Evolutionary conservation across 2,888 invertebrate species (phyloP), one percentile per base, ranked within the genome.

Genomic region (Erebia ligea): DNA sequence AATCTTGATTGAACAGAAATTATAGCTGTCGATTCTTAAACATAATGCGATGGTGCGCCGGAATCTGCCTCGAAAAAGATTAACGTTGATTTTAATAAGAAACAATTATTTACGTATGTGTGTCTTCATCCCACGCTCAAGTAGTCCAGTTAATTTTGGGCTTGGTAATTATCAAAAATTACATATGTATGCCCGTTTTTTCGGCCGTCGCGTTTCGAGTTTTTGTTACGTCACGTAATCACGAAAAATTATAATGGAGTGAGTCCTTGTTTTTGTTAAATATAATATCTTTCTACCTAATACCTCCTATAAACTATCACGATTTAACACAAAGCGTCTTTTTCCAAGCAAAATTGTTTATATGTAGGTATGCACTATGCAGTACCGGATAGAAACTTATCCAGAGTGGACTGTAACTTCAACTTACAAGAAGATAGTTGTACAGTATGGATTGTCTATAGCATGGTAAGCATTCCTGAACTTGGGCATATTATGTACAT

Each of bases 1-100:
- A 93, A 93, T 93, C 93, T 93, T 93, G 93, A 93, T 93, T 93
- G 93, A 92, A 93, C 93, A 90, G 86, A 93, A 93, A 93, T 93
- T 93, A 93, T 93, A 93, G 92, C 92, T 93, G 93, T 93, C 93
- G 93, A 93, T 92, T 92, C 87, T 91, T 89, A 86, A 91, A 91
- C 90, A 91, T 92, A 91, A 92, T 92, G 86, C 88, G 92, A 87
- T 89, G 90, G 86, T 86, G 86, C 83, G 80, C 86, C 82, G 90
- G 92, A 90, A 89, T 91, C 90, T 87, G 89, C 88, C 88, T 87
- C 91, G 88, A 90, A 91, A 89, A 88, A 92, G 91, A 93, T 93
- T 92, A 93, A 91, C 92, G 88, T 89, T 85, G 87, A 87, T 92
- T 92, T 92, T 93, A 92, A 92, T 93, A 93, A 91, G 92, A 90